Evolutionary conservation across 2,797 vertebrate genomes (phyloP).

Genomic region (Hapalemur alaotrensis): DNA sequence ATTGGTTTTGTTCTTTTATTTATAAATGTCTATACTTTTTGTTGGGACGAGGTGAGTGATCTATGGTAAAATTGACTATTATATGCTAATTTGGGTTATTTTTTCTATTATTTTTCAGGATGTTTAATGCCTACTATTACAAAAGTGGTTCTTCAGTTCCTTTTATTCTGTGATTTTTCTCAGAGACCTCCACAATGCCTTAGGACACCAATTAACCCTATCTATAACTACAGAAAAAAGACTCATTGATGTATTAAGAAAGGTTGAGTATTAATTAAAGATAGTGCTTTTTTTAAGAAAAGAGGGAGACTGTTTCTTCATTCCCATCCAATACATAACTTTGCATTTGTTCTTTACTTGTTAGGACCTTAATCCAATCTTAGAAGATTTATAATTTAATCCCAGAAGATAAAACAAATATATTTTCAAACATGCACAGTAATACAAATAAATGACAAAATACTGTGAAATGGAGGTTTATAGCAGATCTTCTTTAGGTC

Average conservation of each 20-base stretch:
- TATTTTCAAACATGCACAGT: neutral
- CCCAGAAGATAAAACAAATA: neutral
- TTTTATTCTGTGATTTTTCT: constrained; percentile 51
- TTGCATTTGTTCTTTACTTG: neutral
- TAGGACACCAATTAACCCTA: constrained; percentile 42
- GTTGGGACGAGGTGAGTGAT: neutral
- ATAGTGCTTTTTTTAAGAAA: neutral
- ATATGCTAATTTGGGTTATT: neutral
- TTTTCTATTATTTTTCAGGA: constrained; percentile 16
- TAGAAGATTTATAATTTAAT: neutral
- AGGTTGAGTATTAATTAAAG: constrained; percentile 31
- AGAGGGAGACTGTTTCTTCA: neutral
- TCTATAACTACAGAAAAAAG: constrained; percentile 40
- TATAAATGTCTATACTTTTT: neutral
- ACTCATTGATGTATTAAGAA: neutral
- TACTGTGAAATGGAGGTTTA: neutral
- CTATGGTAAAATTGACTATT: neutral
- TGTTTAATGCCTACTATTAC: neutral
- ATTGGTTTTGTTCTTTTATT: constrained; percentile 13
- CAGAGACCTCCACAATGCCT: neutral
- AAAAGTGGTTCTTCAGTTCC: constrained; percentile 13
- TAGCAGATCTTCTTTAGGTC: neutral
- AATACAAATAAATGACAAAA: neutral
- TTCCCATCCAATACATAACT: neutral
- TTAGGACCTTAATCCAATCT: neutral